phyloP scores from a whole-genome alignment of 2,113 vertebrate genomes.

The Phylloscopus trochilus region DNA sequence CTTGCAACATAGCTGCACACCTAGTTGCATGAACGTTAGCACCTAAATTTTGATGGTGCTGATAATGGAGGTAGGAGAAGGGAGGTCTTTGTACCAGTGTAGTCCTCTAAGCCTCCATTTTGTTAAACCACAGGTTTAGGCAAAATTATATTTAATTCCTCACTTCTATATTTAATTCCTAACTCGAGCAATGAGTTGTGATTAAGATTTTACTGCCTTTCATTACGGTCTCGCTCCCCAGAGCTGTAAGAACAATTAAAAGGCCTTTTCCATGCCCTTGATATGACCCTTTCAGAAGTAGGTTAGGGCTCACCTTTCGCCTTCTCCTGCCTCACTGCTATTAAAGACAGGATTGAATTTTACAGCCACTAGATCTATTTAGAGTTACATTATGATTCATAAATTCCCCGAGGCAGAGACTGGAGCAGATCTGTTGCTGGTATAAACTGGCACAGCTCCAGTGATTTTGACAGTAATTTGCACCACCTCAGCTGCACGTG shows the following conservation, averaged over 20 bases:
- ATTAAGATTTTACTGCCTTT: slow-evolving; percentile 50
- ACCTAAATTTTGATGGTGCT: neutral
- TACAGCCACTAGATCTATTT: slow-evolving; percentile 54
- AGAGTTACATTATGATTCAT: slow-evolving; percentile 57
- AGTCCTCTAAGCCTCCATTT: neutral
- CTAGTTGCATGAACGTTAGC: neutral
- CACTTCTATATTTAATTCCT: neutral
- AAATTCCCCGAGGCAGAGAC: slow-evolving; percentile 34
- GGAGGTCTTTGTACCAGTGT: neutral
- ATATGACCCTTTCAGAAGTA: slow-evolving; percentile 53
- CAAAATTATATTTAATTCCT: slow-evolving; percentile 16
- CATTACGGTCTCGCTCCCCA: neutral
- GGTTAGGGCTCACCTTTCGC: slow-evolving; percentile 48
- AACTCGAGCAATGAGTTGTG: neutral
- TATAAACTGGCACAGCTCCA: slow-evolving; percentile 49
- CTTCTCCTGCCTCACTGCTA: slow-evolving; percentile 41
- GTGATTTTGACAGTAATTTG: slow-evolving; percentile 21
- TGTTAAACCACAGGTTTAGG: neutral
- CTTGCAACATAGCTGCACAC: neutral
- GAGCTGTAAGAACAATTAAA: slow-evolving; percentile 30
- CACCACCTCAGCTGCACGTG: slow-evolving; percentile 16
- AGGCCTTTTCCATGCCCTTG: slow-evolving; percentile 41
- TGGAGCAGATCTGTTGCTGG: slow-evolving; percentile 45
- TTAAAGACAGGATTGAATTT: slow-evolving; percentile 55
- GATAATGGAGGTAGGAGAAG: neutral